Conservation (phyloP, 2,113 vertebrate species). For the Equus quagga region DNA sequence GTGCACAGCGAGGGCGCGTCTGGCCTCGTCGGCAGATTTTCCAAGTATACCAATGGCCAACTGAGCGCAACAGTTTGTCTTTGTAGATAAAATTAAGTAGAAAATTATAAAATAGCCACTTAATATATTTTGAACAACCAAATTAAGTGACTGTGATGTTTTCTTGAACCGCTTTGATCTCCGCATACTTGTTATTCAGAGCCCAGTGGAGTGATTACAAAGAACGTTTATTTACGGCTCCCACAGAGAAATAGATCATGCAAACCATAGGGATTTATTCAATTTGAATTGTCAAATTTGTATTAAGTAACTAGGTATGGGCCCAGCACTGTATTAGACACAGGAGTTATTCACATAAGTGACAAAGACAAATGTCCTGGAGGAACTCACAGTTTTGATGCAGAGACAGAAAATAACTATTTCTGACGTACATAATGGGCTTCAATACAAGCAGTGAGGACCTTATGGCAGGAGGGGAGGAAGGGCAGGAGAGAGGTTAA, state of each 20-base stretch:
- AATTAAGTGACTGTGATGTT: not conserved
- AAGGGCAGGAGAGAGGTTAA: not conserved
- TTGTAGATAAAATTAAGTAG: not conserved
- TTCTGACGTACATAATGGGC: not conserved
- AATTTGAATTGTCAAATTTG: not conserved
- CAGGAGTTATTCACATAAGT: not conserved
- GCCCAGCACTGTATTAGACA: not conserved
- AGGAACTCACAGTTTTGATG: not conserved
- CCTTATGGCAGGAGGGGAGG: not conserved
- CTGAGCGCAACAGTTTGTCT: not conserved
- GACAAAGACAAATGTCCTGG: not conserved
- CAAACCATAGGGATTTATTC: not conserved
- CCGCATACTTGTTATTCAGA: not conserved
- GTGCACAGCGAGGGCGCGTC: not conserved
- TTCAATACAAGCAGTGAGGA: not conserved
- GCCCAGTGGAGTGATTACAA: not conserved
- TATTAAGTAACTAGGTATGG: not conserved
- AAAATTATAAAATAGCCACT: not conserved
- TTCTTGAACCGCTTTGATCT: slow-evolving; percentile 8
- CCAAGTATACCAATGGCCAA: not conserved
- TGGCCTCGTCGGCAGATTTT: not conserved
- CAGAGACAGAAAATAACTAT: not conserved
- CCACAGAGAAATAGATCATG: not conserved
- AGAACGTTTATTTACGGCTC: not conserved
- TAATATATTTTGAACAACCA: not conserved